Percentiles rank a stretch among this genome's conserved stretches.
Evolutionary conservation across 2,797 vertebrate genomes (phyloP).

Genomic region (Argyrosomus regius): DNA sequence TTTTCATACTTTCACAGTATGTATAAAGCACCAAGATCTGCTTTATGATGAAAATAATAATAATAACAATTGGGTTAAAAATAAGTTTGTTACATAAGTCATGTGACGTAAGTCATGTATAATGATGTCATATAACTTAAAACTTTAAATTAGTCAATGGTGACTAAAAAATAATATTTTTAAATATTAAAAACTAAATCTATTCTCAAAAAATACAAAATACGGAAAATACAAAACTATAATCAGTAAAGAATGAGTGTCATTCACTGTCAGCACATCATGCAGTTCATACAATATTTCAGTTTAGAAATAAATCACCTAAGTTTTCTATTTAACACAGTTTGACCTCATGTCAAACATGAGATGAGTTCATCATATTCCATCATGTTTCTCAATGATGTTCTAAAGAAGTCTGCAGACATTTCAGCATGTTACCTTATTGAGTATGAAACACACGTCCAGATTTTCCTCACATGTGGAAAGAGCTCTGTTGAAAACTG

Average conservation of each 20-base stretch:
- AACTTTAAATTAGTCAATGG: too few relatives aligned
- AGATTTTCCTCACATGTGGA: conserved; percentile 35
- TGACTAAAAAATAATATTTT: too few relatives aligned
- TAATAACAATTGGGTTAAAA: too few relatives aligned
- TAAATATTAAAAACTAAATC: too few relatives aligned
- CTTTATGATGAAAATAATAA: too few relatives aligned
- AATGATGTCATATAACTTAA: too few relatives aligned
- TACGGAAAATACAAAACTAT: too few relatives aligned
- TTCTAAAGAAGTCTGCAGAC: conserved; percentile 48
- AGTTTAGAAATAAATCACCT: conserved; percentile 24
- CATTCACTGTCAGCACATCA: conserved; percentile 18
- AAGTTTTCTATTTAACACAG: conserved; percentile 48
- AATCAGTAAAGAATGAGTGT: background rate
- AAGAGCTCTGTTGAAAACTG: conserved; percentile 45
- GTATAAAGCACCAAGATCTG: too few relatives aligned
- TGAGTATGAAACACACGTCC: conserved; percentile 31
- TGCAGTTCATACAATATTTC: conserved; percentile 8
- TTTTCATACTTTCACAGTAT: too few relatives aligned
- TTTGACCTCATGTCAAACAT: conserved; percentile 62
- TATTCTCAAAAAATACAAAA: too few relatives aligned
- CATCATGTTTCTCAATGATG: conserved; percentile 44
- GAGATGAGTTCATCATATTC: conserved; percentile 53
- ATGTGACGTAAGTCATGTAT: too few relatives aligned
- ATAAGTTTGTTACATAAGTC: too few relatives aligned
- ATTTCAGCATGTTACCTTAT: conserved; percentile 35